A percentile compares a stretch with the other conserved stretches of the same genome.
Conservation (phyloP, 2,797 vertebrate species). For the Choloepus didactylus region DNA sequence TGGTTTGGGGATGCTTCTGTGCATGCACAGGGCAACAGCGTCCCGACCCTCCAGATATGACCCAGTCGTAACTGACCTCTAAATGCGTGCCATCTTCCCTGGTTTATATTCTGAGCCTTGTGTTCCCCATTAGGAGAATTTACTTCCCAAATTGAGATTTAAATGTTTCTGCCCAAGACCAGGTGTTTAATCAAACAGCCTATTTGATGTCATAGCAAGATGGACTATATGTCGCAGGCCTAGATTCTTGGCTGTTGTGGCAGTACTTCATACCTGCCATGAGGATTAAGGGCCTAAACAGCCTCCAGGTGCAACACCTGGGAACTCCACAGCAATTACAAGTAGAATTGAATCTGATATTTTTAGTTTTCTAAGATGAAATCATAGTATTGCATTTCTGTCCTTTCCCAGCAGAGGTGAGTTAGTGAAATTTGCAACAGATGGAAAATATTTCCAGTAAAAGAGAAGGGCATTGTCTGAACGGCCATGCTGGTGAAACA, state of each 20-base stretch:
- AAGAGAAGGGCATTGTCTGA: not conserved
- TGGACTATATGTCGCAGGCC: not conserved
- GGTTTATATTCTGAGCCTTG: not conserved
- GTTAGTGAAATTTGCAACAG: not conserved
- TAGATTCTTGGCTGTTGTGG: not conserved
- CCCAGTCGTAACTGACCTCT: not conserved
- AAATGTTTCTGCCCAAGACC: not conserved
- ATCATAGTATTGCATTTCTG: not conserved
- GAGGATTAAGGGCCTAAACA: not conserved
- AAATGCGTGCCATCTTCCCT: not conserved
- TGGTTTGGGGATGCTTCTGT: not conserved
- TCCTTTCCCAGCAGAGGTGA: not conserved
- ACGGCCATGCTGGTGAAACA: not conserved
- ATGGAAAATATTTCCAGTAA: not conserved
- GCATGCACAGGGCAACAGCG: too few species aligned
- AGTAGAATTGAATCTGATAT: not conserved
- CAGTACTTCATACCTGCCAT: not conserved
- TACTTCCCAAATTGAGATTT: not conserved
- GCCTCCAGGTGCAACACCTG: not conserved
- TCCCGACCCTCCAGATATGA: not conserved
- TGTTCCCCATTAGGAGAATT: not conserved
- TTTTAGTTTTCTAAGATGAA: not conserved
- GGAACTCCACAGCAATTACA: not conserved
- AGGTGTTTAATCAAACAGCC: slow-evolving; percentile 18
- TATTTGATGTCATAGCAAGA: not conserved